phyloP scores from a whole-genome alignment of 2,113 vertebrate genomes.

The Pithys albifrons region DNA sequence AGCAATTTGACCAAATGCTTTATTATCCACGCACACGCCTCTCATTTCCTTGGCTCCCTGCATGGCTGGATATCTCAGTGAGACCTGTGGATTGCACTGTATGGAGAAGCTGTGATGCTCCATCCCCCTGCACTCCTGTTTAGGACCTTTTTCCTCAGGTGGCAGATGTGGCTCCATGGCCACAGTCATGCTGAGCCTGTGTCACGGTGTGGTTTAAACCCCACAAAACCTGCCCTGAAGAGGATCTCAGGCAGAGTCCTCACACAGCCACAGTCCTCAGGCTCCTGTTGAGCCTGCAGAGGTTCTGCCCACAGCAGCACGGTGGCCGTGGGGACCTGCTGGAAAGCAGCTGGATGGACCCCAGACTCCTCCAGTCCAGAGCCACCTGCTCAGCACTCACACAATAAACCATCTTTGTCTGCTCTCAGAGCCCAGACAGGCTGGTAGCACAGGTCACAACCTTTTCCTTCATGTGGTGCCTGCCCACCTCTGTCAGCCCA shows the following conservation, averaged over 20 bases:
- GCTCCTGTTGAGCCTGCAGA: background rate
- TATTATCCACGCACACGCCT: background rate
- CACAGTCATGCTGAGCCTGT: rapidly evolving
- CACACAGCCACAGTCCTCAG: rapidly evolving
- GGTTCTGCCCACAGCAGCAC: background rate
- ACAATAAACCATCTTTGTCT: too few relatives aligned
- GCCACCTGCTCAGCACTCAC: too few relatives aligned
- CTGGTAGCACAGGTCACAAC: background rate
- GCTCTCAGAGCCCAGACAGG: background rate
- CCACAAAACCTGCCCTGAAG: rapidly evolving
- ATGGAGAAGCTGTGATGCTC: background rate
- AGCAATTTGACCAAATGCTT: background rate
- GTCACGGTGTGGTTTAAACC: background rate
- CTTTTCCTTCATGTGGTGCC: rapidly evolving
- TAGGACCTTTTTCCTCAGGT: background rate
- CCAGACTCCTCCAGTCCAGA: background rate
- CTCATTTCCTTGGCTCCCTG: background rate
- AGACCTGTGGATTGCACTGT: too few relatives aligned
- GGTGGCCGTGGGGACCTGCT: background rate
- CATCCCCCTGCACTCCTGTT: background rate
- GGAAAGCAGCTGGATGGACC: background rate
- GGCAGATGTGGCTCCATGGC: rapidly evolving
- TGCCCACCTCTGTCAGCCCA: background rate
- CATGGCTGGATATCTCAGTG: background rate
- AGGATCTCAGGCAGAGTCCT: background rate